phyloP scores from a whole-genome alignment of 2,797 vertebrate genomes.

The Epinephelus malabaricus region DNA sequence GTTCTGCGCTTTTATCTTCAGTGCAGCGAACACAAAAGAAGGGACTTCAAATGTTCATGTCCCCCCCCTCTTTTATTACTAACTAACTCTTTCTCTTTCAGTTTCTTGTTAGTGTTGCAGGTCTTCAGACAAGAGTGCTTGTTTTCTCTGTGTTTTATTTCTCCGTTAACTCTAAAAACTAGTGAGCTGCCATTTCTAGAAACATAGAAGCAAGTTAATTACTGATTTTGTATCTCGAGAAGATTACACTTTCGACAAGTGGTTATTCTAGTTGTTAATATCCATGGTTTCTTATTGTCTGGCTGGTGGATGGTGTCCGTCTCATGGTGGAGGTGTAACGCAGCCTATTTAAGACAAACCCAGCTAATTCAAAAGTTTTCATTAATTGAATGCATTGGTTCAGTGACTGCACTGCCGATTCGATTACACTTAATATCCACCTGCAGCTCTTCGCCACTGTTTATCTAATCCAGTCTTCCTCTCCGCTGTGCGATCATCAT shows the following conservation, averaged over 20 bases:
- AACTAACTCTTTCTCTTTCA: not conserved
- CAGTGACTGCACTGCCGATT: conserved; percentile 17
- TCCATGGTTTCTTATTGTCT: conserved; percentile 23
- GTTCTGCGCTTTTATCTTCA: not conserved
- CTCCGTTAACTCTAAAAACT: not conserved
- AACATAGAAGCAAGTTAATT: conserved; percentile 21
- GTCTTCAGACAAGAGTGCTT: not conserved
- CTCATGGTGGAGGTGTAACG: too few relatives aligned
- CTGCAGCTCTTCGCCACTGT: conserved; percentile 19
- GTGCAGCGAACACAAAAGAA: not conserved
- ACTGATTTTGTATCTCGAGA: conserved; percentile 4
- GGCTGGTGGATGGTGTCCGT: not conserved
- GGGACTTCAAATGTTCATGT: not conserved
- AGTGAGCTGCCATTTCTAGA: conserved; percentile 1
- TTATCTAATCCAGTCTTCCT: conserved; percentile 24
- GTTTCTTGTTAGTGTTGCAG: conserved; percentile 1
- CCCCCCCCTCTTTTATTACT: not conserved
- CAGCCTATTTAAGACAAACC: not conserved
- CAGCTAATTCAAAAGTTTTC: not conserved
- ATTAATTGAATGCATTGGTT: conserved; percentile 2
- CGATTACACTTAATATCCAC: conserved; percentile 16
- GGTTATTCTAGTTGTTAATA: conserved; percentile 26
- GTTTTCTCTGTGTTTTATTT: not conserved
- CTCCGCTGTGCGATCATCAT: conserved; percentile 20
- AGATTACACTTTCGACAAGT: conserved; percentile 17